A percentile compares a stretch with the other conserved stretches of the same genome.
Evolutionary conservation across 2,113 vertebrate species (phyloP).

Genomic region (Sphyrna mokarran): DNA sequence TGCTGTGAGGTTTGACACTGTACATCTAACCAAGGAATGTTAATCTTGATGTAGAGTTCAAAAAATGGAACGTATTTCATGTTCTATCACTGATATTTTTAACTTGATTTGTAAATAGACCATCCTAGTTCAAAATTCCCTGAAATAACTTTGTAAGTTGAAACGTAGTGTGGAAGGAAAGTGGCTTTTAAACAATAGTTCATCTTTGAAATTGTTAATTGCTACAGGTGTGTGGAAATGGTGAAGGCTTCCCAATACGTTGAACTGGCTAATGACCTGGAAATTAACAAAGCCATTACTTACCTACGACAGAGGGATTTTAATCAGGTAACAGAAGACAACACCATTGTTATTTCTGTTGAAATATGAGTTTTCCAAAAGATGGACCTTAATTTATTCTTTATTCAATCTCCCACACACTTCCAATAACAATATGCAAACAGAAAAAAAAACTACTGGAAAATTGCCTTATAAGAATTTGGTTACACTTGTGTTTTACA

Average conservation of each 20-base stretch:
- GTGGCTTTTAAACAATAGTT: background rate
- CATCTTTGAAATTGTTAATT: background rate
- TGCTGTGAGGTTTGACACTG: background rate
- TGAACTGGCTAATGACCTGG: conserved; percentile 88
- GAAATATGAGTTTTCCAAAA: background rate
- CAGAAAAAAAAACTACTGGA: background rate
- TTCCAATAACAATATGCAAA: background rate
- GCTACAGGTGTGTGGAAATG: conserved; percentile 84
- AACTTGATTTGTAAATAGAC: background rate
- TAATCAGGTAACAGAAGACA: conserved; percentile 69
- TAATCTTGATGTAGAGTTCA: background rate
- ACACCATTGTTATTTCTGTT: conserved; percentile 4
- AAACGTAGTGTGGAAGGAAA: background rate
- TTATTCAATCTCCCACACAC: background rate
- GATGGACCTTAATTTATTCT: background rate
- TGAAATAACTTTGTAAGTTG: background rate
- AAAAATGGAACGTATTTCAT: background rate
- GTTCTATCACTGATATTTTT: background rate
- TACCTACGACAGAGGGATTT: conserved; percentile 87
- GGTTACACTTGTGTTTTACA: background rate
- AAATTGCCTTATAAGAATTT: background rate
- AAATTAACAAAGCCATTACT: conserved; percentile 98
- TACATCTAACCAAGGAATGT: background rate
- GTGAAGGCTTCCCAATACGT: conserved; percentile 89
- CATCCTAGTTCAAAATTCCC: background rate